A percentile compares a stretch with the other conserved stretches of the same genome.
Conservation (phyloP, 2,888 invertebrate species). For the Aradus depressus region DNA sequence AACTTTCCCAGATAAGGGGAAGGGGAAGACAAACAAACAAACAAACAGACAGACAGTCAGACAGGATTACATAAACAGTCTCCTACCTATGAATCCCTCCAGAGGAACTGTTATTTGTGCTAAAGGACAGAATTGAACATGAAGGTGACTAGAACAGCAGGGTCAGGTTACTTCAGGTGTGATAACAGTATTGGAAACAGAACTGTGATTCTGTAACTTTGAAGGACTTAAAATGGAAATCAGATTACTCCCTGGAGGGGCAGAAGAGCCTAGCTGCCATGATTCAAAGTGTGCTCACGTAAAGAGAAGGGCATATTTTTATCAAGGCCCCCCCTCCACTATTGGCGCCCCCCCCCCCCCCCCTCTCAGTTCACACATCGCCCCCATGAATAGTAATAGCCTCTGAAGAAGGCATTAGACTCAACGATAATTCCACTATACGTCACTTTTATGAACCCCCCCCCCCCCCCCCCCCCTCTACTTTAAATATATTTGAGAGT, state of each 20-base stretch:
- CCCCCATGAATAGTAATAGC: slow-evolving; percentile 26
- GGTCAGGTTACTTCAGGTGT: no score
- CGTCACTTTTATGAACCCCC: slow-evolving; percentile 27
- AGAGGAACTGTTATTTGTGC: no score
- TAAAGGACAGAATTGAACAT: no score
- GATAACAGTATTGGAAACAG: no score
- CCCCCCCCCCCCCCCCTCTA: background rate
- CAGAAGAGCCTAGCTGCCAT: slow-evolving; percentile 1
- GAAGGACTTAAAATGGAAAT: slow-evolving; percentile 20
- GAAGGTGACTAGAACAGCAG: no score
- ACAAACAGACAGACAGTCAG: no score
- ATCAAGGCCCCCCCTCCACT: slow-evolving; percentile 16
- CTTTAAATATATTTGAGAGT: slow-evolving; percentile 16
- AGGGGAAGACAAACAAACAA: no score
- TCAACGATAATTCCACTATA: slow-evolving; percentile 26
- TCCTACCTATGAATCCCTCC: no score
- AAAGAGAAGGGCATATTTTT: slow-evolving; percentile 25
- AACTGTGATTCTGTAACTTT: no score
- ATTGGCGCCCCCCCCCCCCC: no score
- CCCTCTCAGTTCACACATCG: slow-evolving; percentile 27
- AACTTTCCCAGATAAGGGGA: no score
- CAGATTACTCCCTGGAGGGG: slow-evolving; percentile 15
- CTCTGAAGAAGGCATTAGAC: slow-evolving; percentile 11
- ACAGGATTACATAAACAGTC: no score
- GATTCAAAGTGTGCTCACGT: slow-evolving; percentile 26